A percentile compares a stretch with the other conserved stretches of the same genome.
These are phyloP conservation scores for Acrocephalus arundinaceus DNA, from an alignment of 2,113 vertebrate genomes.

Conservation along the genomic window DNA sequence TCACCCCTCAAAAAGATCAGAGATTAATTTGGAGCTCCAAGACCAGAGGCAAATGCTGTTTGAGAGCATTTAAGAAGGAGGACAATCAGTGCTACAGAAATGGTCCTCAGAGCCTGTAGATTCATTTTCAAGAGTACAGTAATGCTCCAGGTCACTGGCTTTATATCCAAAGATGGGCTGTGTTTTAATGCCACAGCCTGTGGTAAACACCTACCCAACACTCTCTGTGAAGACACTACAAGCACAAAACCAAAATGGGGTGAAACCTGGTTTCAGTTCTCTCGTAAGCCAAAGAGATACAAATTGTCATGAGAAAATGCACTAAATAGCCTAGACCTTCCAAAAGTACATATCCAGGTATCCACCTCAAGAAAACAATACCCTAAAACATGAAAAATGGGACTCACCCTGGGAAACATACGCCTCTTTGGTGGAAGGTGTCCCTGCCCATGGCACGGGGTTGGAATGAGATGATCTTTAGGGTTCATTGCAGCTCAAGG, in stretches of 20 bases:
- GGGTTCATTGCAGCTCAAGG: not conserved
- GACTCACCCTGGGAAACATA: not conserved
- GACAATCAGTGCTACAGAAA: not conserved
- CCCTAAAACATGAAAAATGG: not conserved
- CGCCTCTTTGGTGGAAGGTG: not conserved
- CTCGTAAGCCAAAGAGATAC: not conserved
- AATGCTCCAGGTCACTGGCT: not conserved
- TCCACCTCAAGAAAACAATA: not conserved
- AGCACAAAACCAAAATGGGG: not conserved
- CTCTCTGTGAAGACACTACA: not conserved
- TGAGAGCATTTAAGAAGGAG: not conserved
- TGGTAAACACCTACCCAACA: not conserved
- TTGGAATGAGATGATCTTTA: not conserved
- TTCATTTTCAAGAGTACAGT: not conserved
- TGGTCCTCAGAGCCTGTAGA: not conserved
- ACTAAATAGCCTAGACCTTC: not conserved
- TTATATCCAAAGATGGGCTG: not conserved
- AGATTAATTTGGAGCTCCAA: not conserved
- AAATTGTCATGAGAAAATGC: not conserved
- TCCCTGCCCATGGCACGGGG: not conserved
- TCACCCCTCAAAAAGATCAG: not conserved
- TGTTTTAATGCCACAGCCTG: not conserved
- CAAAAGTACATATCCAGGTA: not conserved
- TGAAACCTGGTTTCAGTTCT: not conserved
- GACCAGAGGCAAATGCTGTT: not conserved